A percentile compares a stretch with the other conserved stretches of the same genome.
These are phyloP conservation scores for Lepidurus arcticus DNA, from an alignment of 1,140 invertebrate species.

Conservation along the genomic window DNA sequence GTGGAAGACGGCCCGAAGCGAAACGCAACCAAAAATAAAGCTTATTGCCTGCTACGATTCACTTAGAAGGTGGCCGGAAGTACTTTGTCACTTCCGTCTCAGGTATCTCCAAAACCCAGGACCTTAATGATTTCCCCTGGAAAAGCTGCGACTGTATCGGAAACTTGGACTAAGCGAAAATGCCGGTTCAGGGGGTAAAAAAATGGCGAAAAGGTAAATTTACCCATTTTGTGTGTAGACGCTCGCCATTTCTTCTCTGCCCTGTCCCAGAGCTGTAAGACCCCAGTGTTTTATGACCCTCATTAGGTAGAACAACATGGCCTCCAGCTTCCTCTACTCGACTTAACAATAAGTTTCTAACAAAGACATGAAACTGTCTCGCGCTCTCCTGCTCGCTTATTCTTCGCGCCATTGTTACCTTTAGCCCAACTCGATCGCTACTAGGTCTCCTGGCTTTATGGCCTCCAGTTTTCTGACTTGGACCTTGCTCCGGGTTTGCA, in stretches of 20 bases:
- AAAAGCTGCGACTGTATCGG: background rate
- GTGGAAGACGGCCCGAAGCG: background rate
- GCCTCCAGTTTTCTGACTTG: background rate
- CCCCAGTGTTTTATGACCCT: background rate
- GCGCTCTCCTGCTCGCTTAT: background rate
- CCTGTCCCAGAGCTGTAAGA: background rate
- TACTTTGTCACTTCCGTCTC: background rate
- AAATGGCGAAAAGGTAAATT: background rate
- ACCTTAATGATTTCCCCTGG: background rate
- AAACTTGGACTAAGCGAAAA: background rate
- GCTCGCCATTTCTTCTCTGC: background rate
- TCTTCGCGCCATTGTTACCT: conserved; percentile 17
- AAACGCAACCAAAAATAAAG: background rate
- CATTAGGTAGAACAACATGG: conserved; percentile 18
- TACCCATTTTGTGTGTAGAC: background rate
- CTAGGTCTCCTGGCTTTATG: conserved; percentile 11
- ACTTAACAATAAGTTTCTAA: background rate
- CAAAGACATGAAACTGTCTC: conserved; percentile 10
- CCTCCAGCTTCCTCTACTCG: background rate
- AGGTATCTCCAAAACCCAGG: background rate
- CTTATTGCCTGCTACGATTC: background rate
- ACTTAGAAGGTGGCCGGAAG: background rate
- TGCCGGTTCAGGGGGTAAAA: background rate
- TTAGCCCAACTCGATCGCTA: background rate
- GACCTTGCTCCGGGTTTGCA: background rate